Base-by-base conservation (phyloP, 2,113 vertebrate genomes). In the Lutjanus erythropterus region DNA sequence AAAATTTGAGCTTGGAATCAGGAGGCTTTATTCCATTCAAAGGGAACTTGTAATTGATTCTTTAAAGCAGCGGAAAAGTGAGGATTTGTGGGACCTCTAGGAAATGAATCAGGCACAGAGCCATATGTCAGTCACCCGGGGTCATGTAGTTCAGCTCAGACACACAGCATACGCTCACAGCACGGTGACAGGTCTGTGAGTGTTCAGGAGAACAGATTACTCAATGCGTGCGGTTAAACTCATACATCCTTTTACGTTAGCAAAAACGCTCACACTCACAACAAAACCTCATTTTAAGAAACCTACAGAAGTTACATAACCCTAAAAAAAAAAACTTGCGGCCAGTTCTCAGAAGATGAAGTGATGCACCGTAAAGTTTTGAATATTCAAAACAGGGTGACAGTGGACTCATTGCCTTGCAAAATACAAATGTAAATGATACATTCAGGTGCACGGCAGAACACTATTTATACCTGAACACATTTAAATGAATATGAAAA, bases 211-310 rank as follows among this genome's bases (percentile, higher is more conserved):
- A 58, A 37, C 1, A 44, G 46, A 78, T 93, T 85, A 72, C 82
- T 80, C 83, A 89, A 88, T 31, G 46, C 61, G 67, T 37, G 50
- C 4, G 1, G 23, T 56, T 60, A 81, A n/a, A 82, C 16, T 73
- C 74, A 88, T 74, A 58, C 87, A 90, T 89, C 86, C 78, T 88
- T 89, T 88, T 70, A 79, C 53, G 81, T 90, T 76, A 79, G 75
- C 61, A 60, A 27, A 53, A 29, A 59, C 9, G 39, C 39, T 27
- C 71, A 65, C 47, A 70, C 41, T 71, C 78, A 73, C 53, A 71
- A 75, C 41, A 68, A 71, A 16, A 16, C 10, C 41, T 11, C 35
- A 6, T 37, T n/a, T 84, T 64, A 31, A 18, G 35, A 29, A 56
- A 86, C 6, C 19, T n/a, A 49, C 3, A 78, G n/a, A 69, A 65